Base-by-base conservation (phyloP, 2,797 vertebrate genomes). In the Coregonus ussuriensis region DNA sequence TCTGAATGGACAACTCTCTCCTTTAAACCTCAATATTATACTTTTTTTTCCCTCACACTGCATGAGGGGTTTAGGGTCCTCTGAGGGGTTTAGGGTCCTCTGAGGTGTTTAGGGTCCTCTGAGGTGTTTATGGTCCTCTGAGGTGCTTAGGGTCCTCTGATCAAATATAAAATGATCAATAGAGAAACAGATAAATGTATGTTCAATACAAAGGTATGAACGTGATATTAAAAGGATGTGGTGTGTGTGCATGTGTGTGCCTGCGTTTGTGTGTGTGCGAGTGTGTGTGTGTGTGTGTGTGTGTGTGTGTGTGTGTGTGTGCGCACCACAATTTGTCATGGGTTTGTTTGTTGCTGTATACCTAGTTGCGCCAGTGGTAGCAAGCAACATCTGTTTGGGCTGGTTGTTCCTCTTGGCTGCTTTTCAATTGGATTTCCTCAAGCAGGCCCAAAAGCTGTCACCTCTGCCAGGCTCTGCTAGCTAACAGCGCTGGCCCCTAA, bases 351-450 rank as follows among this genome's bases (percentile, higher is more conserved):
- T 82, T n/a, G 79, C 77, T 93, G 91, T 95, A 89, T 92, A 93
- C 93, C 89, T 93, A 89, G 91, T 92, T 93, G 95, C 91, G 87
- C 91, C 93, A 80, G 91, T 91, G 91, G 94, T 94, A 91, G 96
- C 89, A 80, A 93, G 92, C 95, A 96, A 98, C 97, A 97, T 98
- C 96, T 98, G 97, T 97, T 97, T 97, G 93, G 93, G 94, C 96
- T 95, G 95, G 94, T 95, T 97, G 97, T 98, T 98, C 97, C 97
- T 95, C 97, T 97, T 97, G 96, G 95, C 95, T 98, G 97, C 95
- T 95, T 97, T 97, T 97, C 96, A 98, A 98, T 99, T 98, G 97
- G 96, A 98, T 98, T 98, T 98, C 95, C 95, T 97, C 95, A 95
- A 95, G 97, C 97, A 97, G 96, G 96, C 96, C 97, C 96, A 96